Base-by-base conservation (phyloP, 37 sponge, comb jelly and placozoan species). In the Axinella damicornis region DNA sequence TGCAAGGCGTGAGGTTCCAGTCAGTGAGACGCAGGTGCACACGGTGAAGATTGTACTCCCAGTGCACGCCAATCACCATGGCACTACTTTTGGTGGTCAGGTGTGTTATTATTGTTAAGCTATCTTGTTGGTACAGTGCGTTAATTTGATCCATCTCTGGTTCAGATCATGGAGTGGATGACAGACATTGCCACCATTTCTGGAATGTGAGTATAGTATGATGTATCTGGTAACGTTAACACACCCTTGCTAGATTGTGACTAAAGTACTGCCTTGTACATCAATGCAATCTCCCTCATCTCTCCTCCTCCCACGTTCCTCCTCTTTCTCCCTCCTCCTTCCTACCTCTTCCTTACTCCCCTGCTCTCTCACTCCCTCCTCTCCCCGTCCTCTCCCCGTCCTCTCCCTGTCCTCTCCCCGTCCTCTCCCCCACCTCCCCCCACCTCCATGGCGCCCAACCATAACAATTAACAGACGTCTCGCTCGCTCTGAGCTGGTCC, bases 111-210 rank as follows among this genome's bases (percentile, higher is more conserved):
- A n/a, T n/a, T n/a, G n/a, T 46, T 46, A 9, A 46, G 46, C 46
- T 46, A 46, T 4, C 9, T 46, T 46, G 46, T 12, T 46, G 46
- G 9, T 46, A 9, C 9, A n/a, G n/a, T n/a, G n/a, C n/a, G n/a
- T n/a, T n/a, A n/a, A 46, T 46, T 46, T 46, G 46, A 46, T 46
- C 9, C 66, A 30, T 21, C 39, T 39, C 53, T 64, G 11, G 38
- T 74, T 11, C 62, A 87, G 81, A 80, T 87, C 27, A 86, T 86
- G 87, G 87, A 86, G 81, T 87, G 88, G 82, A 74, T 81, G 80
- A 80, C 89, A 0, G 76, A 82, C 52, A 46, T 82, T 39, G 87
- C 87, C 57, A 69, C 77, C 71, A 83, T 78, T 55, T 77, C 80
- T 53, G 84, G 73, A 5, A 66, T 89, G 74, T 71, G 25, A 35